Evolutionary conservation across 2,888 invertebrate genomes (phyloP).

Genomic region (Abrostola triplasia): DNA sequence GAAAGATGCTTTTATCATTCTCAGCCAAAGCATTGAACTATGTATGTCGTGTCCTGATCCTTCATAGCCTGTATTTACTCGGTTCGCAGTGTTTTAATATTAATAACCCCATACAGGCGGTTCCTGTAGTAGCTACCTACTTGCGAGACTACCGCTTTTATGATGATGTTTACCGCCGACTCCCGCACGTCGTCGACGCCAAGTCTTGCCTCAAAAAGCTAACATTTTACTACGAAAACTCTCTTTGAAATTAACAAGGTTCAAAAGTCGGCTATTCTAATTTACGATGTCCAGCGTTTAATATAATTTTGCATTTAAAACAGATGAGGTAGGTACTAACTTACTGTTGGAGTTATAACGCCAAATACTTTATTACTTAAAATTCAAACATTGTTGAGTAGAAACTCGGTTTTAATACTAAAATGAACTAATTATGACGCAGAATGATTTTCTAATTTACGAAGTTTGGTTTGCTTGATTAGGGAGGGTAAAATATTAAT

Average conservation of each 20-base stretch:
- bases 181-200: slow-evolving; percentile 59
- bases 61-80: slow-evolving; percentile 75
- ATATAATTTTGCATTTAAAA: slow-evolving; percentile 1
- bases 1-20: slow-evolving; percentile 35
- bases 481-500: too few relatives aligned
- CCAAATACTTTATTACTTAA: slow-evolving; percentile 20
- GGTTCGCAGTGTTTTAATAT: slow-evolving; percentile 80
- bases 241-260: slow-evolving; percentile 50
- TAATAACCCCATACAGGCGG: slow-evolving; percentile 81
- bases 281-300: slow-evolving; percentile 36
- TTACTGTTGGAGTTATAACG: slow-evolving; percentile 24
- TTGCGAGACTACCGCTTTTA: slow-evolving; percentile 76
- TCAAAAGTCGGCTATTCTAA: slow-evolving; percentile 38
- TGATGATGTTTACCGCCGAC: slow-evolving; percentile 81
- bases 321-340: not conserved
- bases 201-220: slow-evolving; percentile 64
- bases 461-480: too few relatives aligned
- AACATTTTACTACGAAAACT: slow-evolving; percentile 62
- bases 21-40: slow-evolving; percentile 63
- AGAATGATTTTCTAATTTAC: too few relatives aligned
- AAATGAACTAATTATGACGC: not conserved
- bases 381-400: slow-evolving; percentile 17
- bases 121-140: slow-evolving; percentile 68
- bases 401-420: not conserved
- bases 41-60: slow-evolving; percentile 60